phyloP scores from a whole-genome alignment of 2,797 vertebrate genomes.

The Myripristis murdjan region DNA sequence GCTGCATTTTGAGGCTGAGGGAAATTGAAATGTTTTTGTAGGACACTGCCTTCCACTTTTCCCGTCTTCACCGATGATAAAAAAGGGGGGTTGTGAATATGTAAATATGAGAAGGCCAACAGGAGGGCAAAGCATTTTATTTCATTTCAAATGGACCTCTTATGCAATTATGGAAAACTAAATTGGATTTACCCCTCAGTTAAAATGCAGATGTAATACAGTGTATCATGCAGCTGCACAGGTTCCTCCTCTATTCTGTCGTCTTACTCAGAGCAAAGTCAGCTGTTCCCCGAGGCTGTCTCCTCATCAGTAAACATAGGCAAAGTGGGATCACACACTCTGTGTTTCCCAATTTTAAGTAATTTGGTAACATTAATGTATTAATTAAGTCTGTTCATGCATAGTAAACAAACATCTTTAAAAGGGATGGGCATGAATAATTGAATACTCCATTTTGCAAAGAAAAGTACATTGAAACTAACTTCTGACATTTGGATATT shows the following conservation, averaged over 20 bases:
- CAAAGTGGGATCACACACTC: neutral
- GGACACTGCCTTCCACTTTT: constrained; percentile 9
- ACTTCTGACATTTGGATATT: too few relatives aligned
- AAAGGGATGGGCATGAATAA: too few relatives aligned
- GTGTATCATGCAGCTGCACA: constrained; percentile 28
- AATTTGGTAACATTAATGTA: neutral
- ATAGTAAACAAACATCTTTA: constrained; percentile 11
- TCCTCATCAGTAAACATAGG: constrained; percentile 16
- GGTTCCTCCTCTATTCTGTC: constrained; percentile 26
- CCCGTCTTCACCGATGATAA: constrained; percentile 18
- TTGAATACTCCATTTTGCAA: too few relatives aligned
- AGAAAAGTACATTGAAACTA: too few relatives aligned
- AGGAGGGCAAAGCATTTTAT: constrained; percentile 50
- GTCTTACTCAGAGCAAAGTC: constrained; percentile 6
- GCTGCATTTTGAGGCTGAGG: constrained; percentile 34
- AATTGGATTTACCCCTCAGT: constrained; percentile 33
- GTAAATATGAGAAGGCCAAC: constrained; percentile 41
- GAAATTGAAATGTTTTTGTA: constrained; percentile 20
- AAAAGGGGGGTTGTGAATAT: constrained; percentile 56
- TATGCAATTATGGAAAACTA: constrained; percentile 62
- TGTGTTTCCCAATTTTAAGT: neutral
- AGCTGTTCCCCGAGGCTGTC: neutral
- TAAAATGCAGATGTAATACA: constrained; percentile 41
- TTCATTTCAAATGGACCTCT: constrained; percentile 49
- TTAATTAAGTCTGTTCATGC: neutral